These are phyloP conservation scores for Parnassius glacialis DNA, from an alignment of 2,888 invertebrate genomes.

Conservation along the genomic window DNA sequence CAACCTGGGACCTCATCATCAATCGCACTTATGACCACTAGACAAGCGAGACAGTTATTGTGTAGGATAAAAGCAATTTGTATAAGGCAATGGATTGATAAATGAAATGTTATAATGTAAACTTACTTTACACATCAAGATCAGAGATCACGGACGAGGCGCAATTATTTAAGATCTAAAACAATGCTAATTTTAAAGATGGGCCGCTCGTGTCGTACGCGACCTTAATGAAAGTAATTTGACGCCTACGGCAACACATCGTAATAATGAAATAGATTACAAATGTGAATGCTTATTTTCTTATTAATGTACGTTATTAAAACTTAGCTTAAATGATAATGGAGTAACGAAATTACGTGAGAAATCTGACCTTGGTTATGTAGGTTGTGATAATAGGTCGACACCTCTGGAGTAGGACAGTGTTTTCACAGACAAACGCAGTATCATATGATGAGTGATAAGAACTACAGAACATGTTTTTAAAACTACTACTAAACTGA, in stretches of 20 bases:
- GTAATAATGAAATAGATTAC: neutral
- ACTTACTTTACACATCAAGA: constrained; percentile 11
- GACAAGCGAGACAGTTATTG: neutral
- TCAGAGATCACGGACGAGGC: constrained; percentile 19
- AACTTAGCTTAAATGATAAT: neutral
- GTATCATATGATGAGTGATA: too few relatives aligned
- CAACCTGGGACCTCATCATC: too few relatives aligned
- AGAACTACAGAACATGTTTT: too few relatives aligned
- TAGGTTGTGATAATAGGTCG: too few relatives aligned
- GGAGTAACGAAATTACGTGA: neutral
- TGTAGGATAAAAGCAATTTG: constrained; percentile 1
- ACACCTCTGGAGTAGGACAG: too few relatives aligned
- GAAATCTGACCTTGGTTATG: too few relatives aligned
- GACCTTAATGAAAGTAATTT: constrained; percentile 17
- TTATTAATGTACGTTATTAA: neutral
- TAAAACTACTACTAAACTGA: too few relatives aligned
- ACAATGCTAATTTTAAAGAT: constrained; percentile 15
- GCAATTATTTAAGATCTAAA: constrained; percentile 18
- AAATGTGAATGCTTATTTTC: neutral
- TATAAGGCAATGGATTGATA: constrained; percentile 1
- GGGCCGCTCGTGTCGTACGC: constrained; percentile 14
- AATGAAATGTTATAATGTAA: constrained; percentile 2
- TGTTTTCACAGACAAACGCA: too few relatives aligned
- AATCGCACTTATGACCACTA: too few relatives aligned
- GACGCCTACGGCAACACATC: constrained; percentile 5